Evolutionary conservation across 1,140 invertebrate genomes (phyloP).

Genomic region (Danaus plexippus): DNA sequence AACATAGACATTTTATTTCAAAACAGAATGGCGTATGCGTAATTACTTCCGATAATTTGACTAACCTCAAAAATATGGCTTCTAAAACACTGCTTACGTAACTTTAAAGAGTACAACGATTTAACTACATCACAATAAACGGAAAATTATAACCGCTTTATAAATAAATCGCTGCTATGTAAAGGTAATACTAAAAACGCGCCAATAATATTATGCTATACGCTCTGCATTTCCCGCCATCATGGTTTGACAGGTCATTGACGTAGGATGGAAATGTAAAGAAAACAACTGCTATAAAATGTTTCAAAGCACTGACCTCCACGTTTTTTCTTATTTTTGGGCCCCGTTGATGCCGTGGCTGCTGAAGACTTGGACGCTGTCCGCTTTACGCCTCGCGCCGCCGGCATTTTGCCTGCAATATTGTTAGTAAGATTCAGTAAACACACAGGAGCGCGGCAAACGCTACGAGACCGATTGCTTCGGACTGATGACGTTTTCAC

Average conservation of each 20-base stretch:
- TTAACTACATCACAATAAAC: slow-evolving; percentile 11
- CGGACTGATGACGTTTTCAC: slow-evolving; percentile 53
- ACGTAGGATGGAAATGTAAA: slow-evolving; percentile 61
- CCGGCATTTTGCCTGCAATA: slow-evolving; percentile 67
- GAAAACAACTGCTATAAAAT: slow-evolving; percentile 59
- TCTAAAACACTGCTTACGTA: slow-evolving; percentile 38
- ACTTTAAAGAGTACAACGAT: slow-evolving; percentile 24
- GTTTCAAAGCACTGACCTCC: slow-evolving; percentile 46
- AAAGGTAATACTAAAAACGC: slow-evolving; percentile 18
- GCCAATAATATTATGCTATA: slow-evolving; percentile 21
- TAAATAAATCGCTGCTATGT: slow-evolving; percentile 17
- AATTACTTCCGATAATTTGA: slow-evolving; percentile 20
- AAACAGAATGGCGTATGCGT: slow-evolving; percentile 21
- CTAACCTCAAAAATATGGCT: slow-evolving; percentile 50
- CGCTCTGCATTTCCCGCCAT: slow-evolving; percentile 62
- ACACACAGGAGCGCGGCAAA: slow-evolving; percentile 57
- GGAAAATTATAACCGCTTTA: slow-evolving; percentile 18
- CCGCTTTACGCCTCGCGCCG: slow-evolving; percentile 61
- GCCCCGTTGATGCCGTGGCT: slow-evolving; percentile 39
- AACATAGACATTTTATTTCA: slow-evolving; percentile 18
- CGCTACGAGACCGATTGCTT: slow-evolving; percentile 30
- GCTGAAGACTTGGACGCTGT: slow-evolving; percentile 59
- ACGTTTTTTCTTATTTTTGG: slow-evolving; percentile 67
- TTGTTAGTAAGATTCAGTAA: slow-evolving; percentile 62
- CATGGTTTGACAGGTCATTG: slow-evolving; percentile 68